Conservation (phyloP, 1,140 invertebrate species). For the Hyles euphorbiae region DNA sequence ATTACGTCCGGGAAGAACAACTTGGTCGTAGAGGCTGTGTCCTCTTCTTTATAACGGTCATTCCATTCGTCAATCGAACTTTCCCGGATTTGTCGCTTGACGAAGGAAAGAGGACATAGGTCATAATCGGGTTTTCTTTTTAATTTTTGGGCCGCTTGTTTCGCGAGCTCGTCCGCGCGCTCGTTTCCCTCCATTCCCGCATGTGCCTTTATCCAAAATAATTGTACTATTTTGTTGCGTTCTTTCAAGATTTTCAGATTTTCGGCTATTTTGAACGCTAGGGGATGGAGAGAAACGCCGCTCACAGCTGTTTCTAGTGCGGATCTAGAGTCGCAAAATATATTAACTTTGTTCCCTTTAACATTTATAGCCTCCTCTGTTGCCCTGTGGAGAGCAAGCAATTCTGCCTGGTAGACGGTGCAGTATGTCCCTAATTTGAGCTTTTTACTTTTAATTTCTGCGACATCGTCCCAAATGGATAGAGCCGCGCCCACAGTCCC, state of each 20-base stretch:
- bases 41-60: slow-evolving; percentile 1
- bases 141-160: background rate
- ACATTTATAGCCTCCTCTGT: background rate
- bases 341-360: background rate
- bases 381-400: slow-evolving; percentile 15
- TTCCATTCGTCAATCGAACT: slow-evolving; percentile 13
- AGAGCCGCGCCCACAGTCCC: slow-evolving; percentile 19
- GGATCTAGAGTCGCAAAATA: slow-evolving; percentile 26
- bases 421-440: slow-evolving; percentile 14
- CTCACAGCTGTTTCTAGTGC: slow-evolving; percentile 18
- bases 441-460: slow-evolving; percentile 12
- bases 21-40: slow-evolving; percentile 2
- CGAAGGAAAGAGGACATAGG: background rate
- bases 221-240: too few relatives aligned
- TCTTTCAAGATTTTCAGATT: slow-evolving; percentile 18
- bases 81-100: slow-evolving; percentile 7
- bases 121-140: slow-evolving; percentile 16
- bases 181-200: too few relatives aligned
- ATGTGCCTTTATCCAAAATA: too few relatives aligned
- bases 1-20: slow-evolving; percentile 5
- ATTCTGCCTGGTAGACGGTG: slow-evolving; percentile 24
- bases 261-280: slow-evolving; percentile 17
- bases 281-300: too few relatives aligned
- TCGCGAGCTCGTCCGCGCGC: too few relatives aligned
- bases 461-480: slow-evolving; percentile 11